Evolutionary conservation across 37 sponge, comb jelly and placozoan species (phyloP).

Genomic region (Theonella swinhoei): DNA sequence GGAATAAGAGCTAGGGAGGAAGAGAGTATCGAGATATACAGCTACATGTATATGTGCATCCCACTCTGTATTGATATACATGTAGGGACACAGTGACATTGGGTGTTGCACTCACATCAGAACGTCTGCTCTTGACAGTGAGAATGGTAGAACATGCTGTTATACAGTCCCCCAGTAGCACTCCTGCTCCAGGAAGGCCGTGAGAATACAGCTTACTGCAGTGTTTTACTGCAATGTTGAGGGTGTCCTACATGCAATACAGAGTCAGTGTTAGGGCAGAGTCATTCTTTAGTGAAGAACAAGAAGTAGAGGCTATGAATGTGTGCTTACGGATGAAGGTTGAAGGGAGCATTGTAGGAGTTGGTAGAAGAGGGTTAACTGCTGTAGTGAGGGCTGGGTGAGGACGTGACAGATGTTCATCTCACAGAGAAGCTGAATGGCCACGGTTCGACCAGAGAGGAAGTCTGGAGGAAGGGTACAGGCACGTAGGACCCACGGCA

Average conservation of each 20-base stretch:
- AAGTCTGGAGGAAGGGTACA: constrained; percentile 47
- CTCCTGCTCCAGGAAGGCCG: constrained; percentile 53
- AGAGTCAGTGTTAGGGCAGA: not conserved
- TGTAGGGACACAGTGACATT: too few species aligned
- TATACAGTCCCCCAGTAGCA: constrained; percentile 61
- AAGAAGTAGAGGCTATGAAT: not conserved
- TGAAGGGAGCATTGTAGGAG: constrained; percentile 63
- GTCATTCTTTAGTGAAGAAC: not conserved
- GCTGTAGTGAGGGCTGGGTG: constrained; percentile 29
- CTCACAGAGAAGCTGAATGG: constrained; percentile 81
- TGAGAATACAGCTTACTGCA: constrained; percentile 54
- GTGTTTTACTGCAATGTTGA: constrained; percentile 40
- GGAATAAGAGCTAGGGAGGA: not conserved
- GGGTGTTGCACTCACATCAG: not conserved
- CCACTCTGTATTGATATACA: too few species aligned
- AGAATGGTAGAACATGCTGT: constrained; percentile 42
- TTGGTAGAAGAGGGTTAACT: constrained; percentile 79
- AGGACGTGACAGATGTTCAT: constrained; percentile 68
- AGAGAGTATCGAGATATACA: not conserved
- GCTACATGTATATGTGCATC: not conserved
- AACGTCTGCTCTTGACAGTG: not conserved
- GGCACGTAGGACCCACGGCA: constrained; percentile 42
- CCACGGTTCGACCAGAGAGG: constrained; percentile 46
- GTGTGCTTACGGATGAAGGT: constrained; percentile 27
- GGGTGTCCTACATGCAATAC: constrained; percentile 23